Evolutionary conservation across 2,888 invertebrate genomes (phyloP), one percentile per base, ranked within the genome.

Genomic region (Phoenoteleia sp.): DNA sequence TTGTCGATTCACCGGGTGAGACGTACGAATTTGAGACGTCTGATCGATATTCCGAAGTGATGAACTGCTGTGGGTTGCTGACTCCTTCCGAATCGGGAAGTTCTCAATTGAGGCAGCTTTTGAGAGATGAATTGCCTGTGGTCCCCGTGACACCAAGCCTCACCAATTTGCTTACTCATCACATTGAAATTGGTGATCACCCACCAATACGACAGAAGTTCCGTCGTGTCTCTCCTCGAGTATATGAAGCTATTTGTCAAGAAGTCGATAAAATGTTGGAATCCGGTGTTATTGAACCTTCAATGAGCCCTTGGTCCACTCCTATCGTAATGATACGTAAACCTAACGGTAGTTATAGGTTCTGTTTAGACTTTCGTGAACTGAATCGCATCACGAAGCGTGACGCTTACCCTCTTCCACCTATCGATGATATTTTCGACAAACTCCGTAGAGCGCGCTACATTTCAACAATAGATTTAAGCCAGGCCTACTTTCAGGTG

Each of bases 391-490:
- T n/a, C n/a, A n/a, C n/a, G n/a, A n/a, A n/a, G n/a, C n/a, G n/a
- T n/a, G n/a, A n/a, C n/a, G 4, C 89, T 91, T 0, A 90, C 91
- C 90, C 91, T 0, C 27, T 92, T 0, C 92, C 89, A 0, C 87
- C 88, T 27, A 88, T 92, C 13, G 86, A 86, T 0, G 74, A 85
- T 1, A 92, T 91, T 7, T 66, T 92, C n/a, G 89, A 92, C 33
- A 84, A 87, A 23, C 79, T 92, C 0, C 69, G 90, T 1, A 75
- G 87, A 21, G 90, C 91, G 9, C 75, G 81, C 23, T 93, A 86
- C 54, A 85, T 93, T 11, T 87, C 87, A 1, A 90, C 90, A 0
- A 64, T 92, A 0, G 93, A 93, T 74, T 60, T 89, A 6, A 89
- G 85, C 27, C 83, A 85, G 92, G n/a, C n/a, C n/a, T n/a, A 90